Evolutionary conservation across 2,113 vertebrate species (phyloP), one percentile per base, ranked within the genome.

Genomic region (Talpa occidentalis): DNA sequence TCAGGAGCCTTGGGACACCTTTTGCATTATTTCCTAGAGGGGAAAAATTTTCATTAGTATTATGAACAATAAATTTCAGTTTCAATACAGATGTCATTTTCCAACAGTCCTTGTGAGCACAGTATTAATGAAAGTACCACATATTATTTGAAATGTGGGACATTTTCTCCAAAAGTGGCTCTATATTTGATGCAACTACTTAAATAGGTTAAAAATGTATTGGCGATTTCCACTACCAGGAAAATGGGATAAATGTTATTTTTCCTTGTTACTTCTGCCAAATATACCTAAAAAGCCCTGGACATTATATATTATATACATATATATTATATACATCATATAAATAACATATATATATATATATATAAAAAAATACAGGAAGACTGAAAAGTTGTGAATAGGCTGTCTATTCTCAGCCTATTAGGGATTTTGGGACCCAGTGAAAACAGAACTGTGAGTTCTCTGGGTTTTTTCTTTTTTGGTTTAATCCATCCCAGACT

Each of bases 1-100:
- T 98, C 98, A 98, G 97, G 98, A 98, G 96, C 94, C 96, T 98
- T 98, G 97, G 97, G 97, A 98, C 98, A 89, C 98, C 97, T 98
- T 98, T 98, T 98, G 98, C 98, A 99, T 99, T 98, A 98, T 99
- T 98, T 98, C 98, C 98, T 99, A 94, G 59, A 94, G 93, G 79
- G 94, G 82, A 21, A 95, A 97, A 94, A 96, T n/a, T 67, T 93
- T 94, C 95, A 94, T 97, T 97, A 97, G 66, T 94, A 84, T 93
- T 78, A 44, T 88, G 56, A 96, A 93, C 81, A 96, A 88, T 76
- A 6, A 82, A 91, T 91, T 92, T 78, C 83, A 90, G 21, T 86
- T 95, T 91, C 94, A 91, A 88, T 73, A 94, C 91, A 80, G 54
- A 85, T 56, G 42, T 24, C 83, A 72, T 72, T 88, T 94, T 94